A percentile compares a stretch with the other conserved stretches of the same genome.
These are phyloP conservation scores for Lagocephalus sceleratus DNA, from an alignment of 2,797 vertebrate species.

Conservation along the genomic window DNA sequence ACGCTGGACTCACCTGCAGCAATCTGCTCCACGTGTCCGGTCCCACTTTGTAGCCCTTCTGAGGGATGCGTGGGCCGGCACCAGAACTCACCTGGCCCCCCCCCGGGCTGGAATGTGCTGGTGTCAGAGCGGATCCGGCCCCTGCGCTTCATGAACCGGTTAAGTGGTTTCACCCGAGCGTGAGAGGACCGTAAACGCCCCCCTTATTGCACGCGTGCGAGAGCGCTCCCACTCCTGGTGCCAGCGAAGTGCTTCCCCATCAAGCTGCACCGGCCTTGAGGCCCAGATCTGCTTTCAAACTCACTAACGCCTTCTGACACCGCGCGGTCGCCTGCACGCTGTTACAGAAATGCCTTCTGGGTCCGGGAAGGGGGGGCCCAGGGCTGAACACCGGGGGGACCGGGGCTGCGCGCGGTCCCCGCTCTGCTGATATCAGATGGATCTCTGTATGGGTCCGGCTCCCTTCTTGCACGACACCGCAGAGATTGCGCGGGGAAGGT, in stretches of 20 bases:
- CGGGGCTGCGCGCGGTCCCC: constrained; percentile 35
- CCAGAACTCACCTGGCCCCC: constrained; percentile 25
- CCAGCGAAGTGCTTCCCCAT: constrained; percentile 61
- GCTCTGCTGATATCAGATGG: constrained; percentile 58
- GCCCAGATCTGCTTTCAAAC: constrained; percentile 77
- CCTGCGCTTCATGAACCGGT: constrained; percentile 57
- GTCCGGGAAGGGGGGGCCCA: constrained; percentile 33
- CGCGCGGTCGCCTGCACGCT: constrained; percentile 72
- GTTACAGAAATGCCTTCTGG: constrained; percentile 67
- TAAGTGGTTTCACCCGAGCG: constrained; percentile 68
- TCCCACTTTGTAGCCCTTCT: no score
- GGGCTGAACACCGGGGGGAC: constrained; percentile 47
- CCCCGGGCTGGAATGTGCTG: constrained; percentile 8
- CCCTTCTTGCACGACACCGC: constrained; percentile 41
- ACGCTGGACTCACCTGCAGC: neutral
- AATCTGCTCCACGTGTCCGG: no score
- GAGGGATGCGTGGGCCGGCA: constrained; percentile 22
- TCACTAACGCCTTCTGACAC: constrained; percentile 74
- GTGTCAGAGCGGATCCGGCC: constrained; percentile 7
- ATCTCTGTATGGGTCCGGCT: constrained; percentile 37
- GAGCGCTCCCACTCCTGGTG: constrained; percentile 54
- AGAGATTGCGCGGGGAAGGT: constrained; percentile 44
- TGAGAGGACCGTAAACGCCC: constrained; percentile 53
- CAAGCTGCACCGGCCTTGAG: constrained; percentile 63
- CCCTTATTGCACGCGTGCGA: constrained; percentile 39